Percentiles rank a stretch among this genome's conserved stretches.
Conservation (phyloP, 92 coral and sea anemone species). For the Phymanthus crucifer region DNA sequence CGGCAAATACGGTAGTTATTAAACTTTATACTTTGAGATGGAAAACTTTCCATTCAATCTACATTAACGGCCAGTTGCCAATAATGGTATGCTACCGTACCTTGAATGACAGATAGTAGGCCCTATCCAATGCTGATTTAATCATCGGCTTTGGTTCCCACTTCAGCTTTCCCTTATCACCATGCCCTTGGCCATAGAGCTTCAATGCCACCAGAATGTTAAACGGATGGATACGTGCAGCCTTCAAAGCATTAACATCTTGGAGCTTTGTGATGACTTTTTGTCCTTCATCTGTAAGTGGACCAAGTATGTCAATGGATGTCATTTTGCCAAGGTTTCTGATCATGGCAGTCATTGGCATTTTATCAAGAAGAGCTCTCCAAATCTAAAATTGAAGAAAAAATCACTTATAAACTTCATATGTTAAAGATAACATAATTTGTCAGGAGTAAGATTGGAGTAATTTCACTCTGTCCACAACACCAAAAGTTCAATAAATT, state of each 20-base stretch:
- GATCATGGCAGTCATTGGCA: conserved; percentile 99
- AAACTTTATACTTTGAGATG: no score
- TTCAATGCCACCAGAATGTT: conserved; percentile 78
- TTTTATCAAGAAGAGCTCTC: conserved; percentile 80
- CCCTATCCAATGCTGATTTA: conserved; percentile 78
- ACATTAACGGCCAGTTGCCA: no score
- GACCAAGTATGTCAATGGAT: conserved; percentile 61
- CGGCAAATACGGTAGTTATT: no score
- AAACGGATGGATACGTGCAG: conserved; percentile 93
- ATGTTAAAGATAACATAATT: no score
- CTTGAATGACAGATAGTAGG: conserved; percentile 89
- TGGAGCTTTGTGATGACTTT: conserved; percentile 55
- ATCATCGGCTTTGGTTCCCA: conserved; percentile 77
- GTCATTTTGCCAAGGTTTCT: conserved; percentile 97
- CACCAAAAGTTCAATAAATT: no score
- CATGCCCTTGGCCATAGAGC: conserved; percentile 83
- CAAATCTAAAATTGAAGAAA: conserved; percentile 60
- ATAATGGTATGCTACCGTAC: conserved; percentile 23
- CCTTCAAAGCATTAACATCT: conserved; percentile 44
- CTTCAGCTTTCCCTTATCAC: conserved; percentile 79
- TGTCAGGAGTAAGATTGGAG: no score
- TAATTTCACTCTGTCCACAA: no score
- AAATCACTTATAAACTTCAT: not conserved
- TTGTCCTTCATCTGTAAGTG: conserved; percentile 55
- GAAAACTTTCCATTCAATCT: no score